Evolutionary conservation across 2,888 invertebrate species (phyloP), one percentile per base, ranked within the genome.

Genomic region (Mactromeris polynyma): DNA sequence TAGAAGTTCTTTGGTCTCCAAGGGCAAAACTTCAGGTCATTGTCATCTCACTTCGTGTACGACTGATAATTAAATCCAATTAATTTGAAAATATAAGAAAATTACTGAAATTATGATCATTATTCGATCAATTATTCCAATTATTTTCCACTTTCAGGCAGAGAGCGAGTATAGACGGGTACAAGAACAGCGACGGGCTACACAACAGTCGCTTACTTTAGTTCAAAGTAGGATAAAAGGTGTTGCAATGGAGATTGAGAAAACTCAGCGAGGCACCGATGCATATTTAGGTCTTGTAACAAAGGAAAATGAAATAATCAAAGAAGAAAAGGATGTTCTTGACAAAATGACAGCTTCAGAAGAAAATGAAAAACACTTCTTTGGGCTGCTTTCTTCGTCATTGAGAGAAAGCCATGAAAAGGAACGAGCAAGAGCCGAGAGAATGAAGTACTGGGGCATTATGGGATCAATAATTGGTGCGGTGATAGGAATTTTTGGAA

Each of bases 361-460:
- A 95, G 97, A 98, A 79, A 97, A 97, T n/a, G 98, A 98, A 96
- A 97, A 98, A 4, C 98, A 95, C 58, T 90, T 91, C 40, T 98
- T 98, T 96, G 97, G 98, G 0, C 97, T 97, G 0, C 97, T 98
- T 96, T 98, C 98, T 0, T 98, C 98, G 33, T 98, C 98, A 0
- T 98, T 98, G 0, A 97, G 98, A 92, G 97, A 98, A 92, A 98
- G 98, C 31, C 98, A 98, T 95, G 98, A 98, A 96, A 97, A 98
- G 86, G 98, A 98, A 96, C 97, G 98, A 58, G 98, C 98, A 0
- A 98, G 98, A 40, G 97, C 98, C 4, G 98, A 98, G 96, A 97
- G 98, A 87, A 98, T 98, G 88, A 98, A 98, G 96, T 98, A 98
- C 96, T 98, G 98, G 98, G 98, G 98, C 90, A 97, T 98, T 86